Evolutionary conservation across 2,113 vertebrate species (phyloP).

Genomic region (Phodopus roborovskii): DNA sequence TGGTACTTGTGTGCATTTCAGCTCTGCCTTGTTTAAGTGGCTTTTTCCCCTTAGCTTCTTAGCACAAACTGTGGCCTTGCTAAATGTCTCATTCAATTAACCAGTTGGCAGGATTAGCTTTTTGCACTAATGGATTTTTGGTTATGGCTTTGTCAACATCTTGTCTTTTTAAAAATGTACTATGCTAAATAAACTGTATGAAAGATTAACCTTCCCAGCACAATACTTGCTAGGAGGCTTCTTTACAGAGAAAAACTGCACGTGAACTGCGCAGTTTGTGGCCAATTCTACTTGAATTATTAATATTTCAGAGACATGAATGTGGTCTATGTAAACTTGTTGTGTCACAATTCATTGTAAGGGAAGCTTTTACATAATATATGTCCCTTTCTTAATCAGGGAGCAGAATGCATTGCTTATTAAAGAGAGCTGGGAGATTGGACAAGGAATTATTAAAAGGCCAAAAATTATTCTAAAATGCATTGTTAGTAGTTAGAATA

Average conservation of each 20-base stretch:
- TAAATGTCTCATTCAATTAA: slow-evolving; percentile 53
- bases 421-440: not conserved
- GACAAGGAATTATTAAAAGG: slow-evolving; percentile 57
- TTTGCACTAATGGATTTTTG: slow-evolving; percentile 29
- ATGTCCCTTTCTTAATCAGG: slow-evolving; percentile 24
- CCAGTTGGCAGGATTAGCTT: slow-evolving; percentile 2
- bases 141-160: slow-evolving; percentile 42
- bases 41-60: slow-evolving; percentile 37
- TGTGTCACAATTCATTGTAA: not conserved
- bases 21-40: not conserved
- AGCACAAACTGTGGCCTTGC: slow-evolving; percentile 15
- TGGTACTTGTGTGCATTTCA: not conserved
- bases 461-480: slow-evolving; percentile 57
- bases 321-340: slow-evolving; percentile 23
- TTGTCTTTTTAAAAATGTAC: slow-evolving; percentile 26
- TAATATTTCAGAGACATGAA: slow-evolving; percentile 34
- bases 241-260: not conserved
- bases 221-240: not conserved
- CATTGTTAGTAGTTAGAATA: not conserved
- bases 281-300: slow-evolving; percentile 22
- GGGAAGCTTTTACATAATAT: slow-evolving; percentile 49
- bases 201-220: not conserved
- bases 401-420: slow-evolving; percentile 15
- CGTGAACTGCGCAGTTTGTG: not conserved
- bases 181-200: not conserved